Evolutionary conservation across 2,888 invertebrate species (phyloP).

Genomic region (Xanthorhoe designata): DNA sequence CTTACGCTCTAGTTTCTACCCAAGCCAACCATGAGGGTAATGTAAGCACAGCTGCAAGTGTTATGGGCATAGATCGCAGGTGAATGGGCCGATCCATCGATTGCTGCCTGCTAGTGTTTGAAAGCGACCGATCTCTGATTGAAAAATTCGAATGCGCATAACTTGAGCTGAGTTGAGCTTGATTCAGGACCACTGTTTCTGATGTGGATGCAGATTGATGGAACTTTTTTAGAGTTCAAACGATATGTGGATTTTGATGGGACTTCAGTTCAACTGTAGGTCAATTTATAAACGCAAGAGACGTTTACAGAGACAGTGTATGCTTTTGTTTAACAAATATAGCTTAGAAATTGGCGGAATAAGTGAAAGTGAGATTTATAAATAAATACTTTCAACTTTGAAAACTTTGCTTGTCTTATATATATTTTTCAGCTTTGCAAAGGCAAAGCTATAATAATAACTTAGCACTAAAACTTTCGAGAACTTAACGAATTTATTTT

Average conservation of each 20-base stretch:
- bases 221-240: conserved; percentile 5
- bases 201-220: conserved; percentile 12
- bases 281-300: too few relatives aligned
- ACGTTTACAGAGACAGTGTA: too few relatives aligned
- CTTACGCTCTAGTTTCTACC: neutral
- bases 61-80: conserved; percentile 8
- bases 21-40: neutral
- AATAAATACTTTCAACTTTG: too few relatives aligned
- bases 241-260: neutral
- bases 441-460: neutral
- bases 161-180: conserved; percentile 15
- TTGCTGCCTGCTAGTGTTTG: conserved; percentile 5
- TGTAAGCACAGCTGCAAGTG: conserved; percentile 6
- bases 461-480: neutral
- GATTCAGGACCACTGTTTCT: conserved; percentile 12
- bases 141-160: conserved; percentile 33
- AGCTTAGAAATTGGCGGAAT: too few relatives aligned
- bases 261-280: neutral
- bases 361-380: too few relatives aligned
- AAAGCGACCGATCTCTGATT: conserved; percentile 24
- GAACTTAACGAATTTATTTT: conserved; percentile 4
- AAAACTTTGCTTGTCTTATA: too few relatives aligned
- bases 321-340: too few relatives aligned
- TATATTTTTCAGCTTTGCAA: neutral
- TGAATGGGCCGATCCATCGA: conserved; percentile 25